These are phyloP conservation scores for Condylura cristata DNA, from an alignment of 2,113 vertebrate genomes.

Conservation along the genomic window DNA sequence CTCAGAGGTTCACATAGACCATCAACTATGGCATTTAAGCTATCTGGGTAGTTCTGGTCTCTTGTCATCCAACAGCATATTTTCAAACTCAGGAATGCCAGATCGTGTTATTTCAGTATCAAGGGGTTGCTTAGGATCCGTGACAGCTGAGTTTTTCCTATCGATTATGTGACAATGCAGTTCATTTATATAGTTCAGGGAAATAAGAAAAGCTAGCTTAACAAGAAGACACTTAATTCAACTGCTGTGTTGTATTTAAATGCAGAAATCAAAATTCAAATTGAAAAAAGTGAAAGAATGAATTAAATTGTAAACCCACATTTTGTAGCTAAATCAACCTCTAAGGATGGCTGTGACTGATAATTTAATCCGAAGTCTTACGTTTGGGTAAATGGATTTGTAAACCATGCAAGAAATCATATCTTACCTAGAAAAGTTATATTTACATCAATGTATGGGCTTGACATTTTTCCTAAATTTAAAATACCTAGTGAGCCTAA, in stretches of 20 bases:
- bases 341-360: neutral
- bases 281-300: conserved; percentile 72
- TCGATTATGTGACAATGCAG: conserved; percentile 93
- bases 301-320: conserved; percentile 77
- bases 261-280: conserved; percentile 79
- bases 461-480: neutral
- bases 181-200: conserved; percentile 87
- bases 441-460: neutral
- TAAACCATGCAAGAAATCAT: neutral
- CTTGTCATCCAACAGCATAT: conserved; percentile 72
- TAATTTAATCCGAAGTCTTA: conserved; percentile 58
- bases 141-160: conserved; percentile 92
- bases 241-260: conserved; percentile 73
- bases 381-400: neutral
- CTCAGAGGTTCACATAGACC: neutral
- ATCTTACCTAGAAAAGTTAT: neutral
- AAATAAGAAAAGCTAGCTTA: conserved; percentile 77
- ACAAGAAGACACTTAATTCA: conserved; percentile 78
- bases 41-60: neutral
- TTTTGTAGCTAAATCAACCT: conserved; percentile 67
- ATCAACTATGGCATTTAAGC: neutral
- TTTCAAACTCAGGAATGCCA: conserved; percentile 86
- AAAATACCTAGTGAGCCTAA: neutral
- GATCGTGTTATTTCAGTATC: conserved; percentile 85
- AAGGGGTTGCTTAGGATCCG: conserved; percentile 85